Evolutionary conservation across 2,797 vertebrate genomes (phyloP).

Genomic region (Microctenopoma stevenorrisi): DNA sequence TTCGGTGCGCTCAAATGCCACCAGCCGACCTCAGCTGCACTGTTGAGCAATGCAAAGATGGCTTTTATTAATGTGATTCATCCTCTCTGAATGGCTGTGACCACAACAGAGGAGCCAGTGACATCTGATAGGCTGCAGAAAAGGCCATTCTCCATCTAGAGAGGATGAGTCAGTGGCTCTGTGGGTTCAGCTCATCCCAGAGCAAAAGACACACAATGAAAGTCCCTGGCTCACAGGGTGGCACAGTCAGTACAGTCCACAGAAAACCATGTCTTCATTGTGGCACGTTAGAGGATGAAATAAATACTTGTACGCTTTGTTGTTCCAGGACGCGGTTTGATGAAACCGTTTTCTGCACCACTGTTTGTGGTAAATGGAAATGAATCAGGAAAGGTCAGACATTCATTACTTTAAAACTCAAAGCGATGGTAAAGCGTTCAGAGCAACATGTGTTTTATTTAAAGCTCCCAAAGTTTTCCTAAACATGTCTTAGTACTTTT

Average conservation of each 20-base stretch:
- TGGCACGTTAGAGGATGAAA: conserved; percentile 42
- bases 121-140: conserved; percentile 78
- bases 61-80: conserved; percentile 80
- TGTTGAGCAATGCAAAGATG: conserved; percentile 65
- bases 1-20: conserved; percentile 67
- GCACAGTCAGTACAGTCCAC: conserved; percentile 55
- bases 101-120: conserved; percentile 77
- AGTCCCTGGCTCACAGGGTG: conserved; percentile 61
- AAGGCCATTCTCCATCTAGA: conserved; percentile 67
- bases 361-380: conserved; percentile 19
- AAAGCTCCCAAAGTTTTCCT: too few relatives aligned
- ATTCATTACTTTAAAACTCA: not conserved
- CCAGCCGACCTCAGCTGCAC: conserved; percentile 60
- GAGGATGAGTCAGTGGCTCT: conserved; percentile 71
- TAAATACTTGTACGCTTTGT: conserved; percentile 28
- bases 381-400: not conserved
- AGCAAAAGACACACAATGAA: conserved; percentile 59
- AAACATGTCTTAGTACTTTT: not conserved
- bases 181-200: conserved; percentile 62
- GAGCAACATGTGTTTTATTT: not conserved
- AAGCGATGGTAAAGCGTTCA: not conserved
- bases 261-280: conserved; percentile 54
- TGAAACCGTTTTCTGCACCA: conserved; percentile 25
- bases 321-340: conserved; percentile 43
- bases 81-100: conserved; percentile 71